Evolutionary conservation across 1,140 invertebrate genomes (phyloP).

Genomic region (Grapholita molesta): DNA sequence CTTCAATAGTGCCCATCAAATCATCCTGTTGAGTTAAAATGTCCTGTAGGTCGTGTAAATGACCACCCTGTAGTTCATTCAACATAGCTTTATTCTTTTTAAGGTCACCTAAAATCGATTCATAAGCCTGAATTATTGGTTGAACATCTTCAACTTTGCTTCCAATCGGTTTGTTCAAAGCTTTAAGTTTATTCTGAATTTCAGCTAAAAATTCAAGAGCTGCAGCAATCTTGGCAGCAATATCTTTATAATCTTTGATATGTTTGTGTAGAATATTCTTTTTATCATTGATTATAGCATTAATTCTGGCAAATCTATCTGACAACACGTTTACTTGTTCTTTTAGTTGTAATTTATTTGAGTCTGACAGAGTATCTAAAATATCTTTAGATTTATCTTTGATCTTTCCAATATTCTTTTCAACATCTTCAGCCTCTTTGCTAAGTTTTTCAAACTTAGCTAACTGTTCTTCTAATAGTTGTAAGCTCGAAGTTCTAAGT

Average conservation of each 20-base stretch:
- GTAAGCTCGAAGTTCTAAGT: conserved; percentile 86
- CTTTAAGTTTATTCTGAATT: conserved; percentile 90
- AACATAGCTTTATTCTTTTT: conserved; percentile 89
- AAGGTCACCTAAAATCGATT: conserved; percentile 87
- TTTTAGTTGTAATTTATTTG: conserved; percentile 88
- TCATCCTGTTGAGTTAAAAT: conserved; percentile 91
- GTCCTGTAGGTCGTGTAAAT: conserved; percentile 86
- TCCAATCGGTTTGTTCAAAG: conserved; percentile 91
- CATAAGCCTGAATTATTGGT: conserved; percentile 86
- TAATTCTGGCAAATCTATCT: conserved; percentile 86
- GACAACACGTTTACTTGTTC: conserved; percentile 88
- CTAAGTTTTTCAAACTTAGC: conserved; percentile 89
- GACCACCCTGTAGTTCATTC: conserved; percentile 86
- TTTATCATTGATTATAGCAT: conserved; percentile 86
- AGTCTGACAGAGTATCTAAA: conserved; percentile 88
- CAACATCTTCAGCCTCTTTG: conserved; percentile 85
- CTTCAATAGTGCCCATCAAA: conserved; percentile 88
- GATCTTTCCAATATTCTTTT: conserved; percentile 85
- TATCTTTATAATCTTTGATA: conserved; percentile 88
- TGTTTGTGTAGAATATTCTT: conserved; percentile 84
- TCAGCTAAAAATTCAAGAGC: conserved; percentile 88
- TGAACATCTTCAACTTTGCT: conserved; percentile 91
- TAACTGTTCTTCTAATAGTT: conserved; percentile 90
- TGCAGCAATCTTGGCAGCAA: conserved; percentile 87
- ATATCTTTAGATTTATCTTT: conserved; percentile 89